These are phyloP conservation scores for Stichopus horrens DNA, from an alignment of 53 echinoderm and acorn worm genomes.

Conservation along the genomic window DNA sequence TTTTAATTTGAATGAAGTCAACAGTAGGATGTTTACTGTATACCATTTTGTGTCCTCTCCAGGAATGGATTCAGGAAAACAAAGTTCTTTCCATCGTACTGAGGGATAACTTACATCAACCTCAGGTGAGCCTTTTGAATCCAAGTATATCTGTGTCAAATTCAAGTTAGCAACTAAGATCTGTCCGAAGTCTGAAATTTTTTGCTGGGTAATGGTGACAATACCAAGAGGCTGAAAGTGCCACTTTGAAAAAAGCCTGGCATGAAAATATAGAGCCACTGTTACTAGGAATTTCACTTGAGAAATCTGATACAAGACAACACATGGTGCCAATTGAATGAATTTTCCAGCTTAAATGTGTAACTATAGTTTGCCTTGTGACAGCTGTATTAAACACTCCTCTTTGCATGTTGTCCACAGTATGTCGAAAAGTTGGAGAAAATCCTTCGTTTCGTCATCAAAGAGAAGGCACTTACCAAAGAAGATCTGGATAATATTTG, in stretches of 20 bases:
- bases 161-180: too few species aligned
- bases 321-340: too few species aligned
- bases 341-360: background rate
- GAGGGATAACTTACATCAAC: constrained; percentile 93
- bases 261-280: too few species aligned
- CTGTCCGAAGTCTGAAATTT: too few species aligned
- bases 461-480: constrained; percentile 93
- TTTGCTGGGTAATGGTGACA: too few species aligned
- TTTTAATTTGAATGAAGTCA: background rate
- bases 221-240: too few species aligned
- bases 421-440: constrained; percentile 95
- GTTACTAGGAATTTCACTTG: too few species aligned
- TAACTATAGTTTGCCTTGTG: background rate
- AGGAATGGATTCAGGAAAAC: constrained; percentile 99
- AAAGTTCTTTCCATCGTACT: constrained; percentile 97
- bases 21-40: background rate
- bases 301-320: too few species aligned
- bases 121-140: constrained; percentile 63
- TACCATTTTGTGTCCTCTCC: background rate
- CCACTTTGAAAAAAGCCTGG: too few species aligned
- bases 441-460: constrained; percentile 95
- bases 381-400: background rate
- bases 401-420: constrained; percentile 40
- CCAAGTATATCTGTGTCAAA: too few species aligned
- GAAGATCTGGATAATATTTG: constrained; percentile 97